Percentiles rank a stretch among this genome's conserved stretches.
phyloP scores from a whole-genome alignment of 1,140 invertebrate species.

The Gryllus bimaculatus region DNA sequence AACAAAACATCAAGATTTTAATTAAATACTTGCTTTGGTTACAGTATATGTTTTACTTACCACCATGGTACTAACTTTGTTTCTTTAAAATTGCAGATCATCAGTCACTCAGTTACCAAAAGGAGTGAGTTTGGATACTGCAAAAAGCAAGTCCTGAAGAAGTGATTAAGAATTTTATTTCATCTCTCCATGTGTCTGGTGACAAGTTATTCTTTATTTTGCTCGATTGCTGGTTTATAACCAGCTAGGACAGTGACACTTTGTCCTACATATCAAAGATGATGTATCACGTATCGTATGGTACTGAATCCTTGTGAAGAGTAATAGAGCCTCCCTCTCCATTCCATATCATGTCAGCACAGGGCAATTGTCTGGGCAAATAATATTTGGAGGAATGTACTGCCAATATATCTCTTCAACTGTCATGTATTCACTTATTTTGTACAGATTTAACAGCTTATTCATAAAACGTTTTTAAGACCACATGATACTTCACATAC shows the following conservation, averaged over 20 bases:
- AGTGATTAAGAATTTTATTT: no score
- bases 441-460: neutral
- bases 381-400: no score
- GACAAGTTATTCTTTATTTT: no score
- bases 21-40: no score
- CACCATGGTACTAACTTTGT: no score
- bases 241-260: neutral
- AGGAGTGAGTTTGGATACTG: neutral
- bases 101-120: neutral
- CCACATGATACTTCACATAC: neutral
- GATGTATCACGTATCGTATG: neutral
- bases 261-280: neutral
- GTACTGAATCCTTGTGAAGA: neutral
- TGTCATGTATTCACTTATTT: neutral
- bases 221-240: no score
- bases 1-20: no score
- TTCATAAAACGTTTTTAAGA: neutral
- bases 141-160: slow-evolving; percentile 1
- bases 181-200: no score
- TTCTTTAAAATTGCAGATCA: neutral
- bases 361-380: no score
- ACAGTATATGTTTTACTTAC: no score
- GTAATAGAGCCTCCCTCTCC: no score
- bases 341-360: no score
- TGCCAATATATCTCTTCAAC: neutral